Conservation (phyloP, 2,797 vertebrate species). For the Eremophila alpestris region DNA sequence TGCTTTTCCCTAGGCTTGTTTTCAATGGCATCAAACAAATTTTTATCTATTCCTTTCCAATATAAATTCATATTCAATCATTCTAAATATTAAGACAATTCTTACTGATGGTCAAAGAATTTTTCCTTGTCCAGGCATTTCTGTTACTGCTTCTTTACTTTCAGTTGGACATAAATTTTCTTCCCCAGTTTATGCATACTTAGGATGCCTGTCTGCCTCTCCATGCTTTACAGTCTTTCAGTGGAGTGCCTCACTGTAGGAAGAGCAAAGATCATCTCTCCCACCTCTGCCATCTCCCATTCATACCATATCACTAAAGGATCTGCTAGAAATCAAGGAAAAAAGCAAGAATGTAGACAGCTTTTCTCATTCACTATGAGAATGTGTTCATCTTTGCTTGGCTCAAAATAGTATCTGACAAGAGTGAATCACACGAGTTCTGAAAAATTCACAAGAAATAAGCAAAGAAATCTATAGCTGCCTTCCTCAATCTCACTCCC, state of each 20-base stretch:
- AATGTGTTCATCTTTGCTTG: constrained; percentile 65
- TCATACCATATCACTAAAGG: background rate
- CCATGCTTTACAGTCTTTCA: background rate
- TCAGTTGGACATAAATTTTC: background rate
- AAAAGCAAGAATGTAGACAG: constrained; percentile 45
- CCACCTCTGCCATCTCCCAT: background rate
- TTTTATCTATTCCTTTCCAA: background rate
- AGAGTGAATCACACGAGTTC: constrained; percentile 70
- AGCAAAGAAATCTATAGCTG: constrained; percentile 77
- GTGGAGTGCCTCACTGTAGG: background rate
- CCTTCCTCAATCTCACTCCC: constrained; percentile 71
- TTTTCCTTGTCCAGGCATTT: background rate
- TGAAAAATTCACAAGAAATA: constrained; percentile 76
- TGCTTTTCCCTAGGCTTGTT: background rate
- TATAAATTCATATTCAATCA: background rate
- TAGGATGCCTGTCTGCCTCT: background rate
- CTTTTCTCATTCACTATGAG: constrained; percentile 45
- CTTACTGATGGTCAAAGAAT: background rate
- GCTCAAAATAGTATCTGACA: constrained; percentile 76
- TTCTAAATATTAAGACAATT: background rate
- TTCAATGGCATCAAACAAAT: background rate
- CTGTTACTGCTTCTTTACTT: background rate
- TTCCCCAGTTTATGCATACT: background rate
- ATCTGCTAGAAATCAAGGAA: background rate
- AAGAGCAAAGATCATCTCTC: background rate